Base-by-base conservation (phyloP, 2,888 invertebrate species). In the Polydrusus pterygomalis region DNA sequence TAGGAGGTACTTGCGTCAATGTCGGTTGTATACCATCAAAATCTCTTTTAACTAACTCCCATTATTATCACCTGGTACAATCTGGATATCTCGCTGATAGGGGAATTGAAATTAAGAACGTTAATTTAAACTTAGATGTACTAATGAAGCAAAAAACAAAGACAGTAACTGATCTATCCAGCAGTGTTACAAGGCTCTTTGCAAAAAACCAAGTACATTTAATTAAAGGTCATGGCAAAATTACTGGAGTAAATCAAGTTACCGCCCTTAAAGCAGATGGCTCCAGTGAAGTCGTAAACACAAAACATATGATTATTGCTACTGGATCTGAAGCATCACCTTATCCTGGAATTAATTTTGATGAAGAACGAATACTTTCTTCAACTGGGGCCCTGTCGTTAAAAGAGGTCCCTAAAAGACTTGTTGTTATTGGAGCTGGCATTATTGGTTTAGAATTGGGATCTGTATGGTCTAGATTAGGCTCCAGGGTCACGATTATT, bases 1-100 rank as follows among this genome's bases (percentile, higher is more conserved):
- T 99, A 20, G 99, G 99, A 69, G 99, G 99, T 77, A 99, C 99
- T 25, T 99, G 99, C 87, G 90, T 99, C 13, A 99, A 99, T 89
- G 98, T 99, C 63, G 99, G 99, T 64, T 99, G 99, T 87, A 99
- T 99, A 86, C 99, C 99, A 43, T 99, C 99, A 0, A 99, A 99
- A 89, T 94, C 97, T 0, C 89, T 99, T 17, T 91, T 99, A 18
- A 97, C 98, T 88, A 98, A 98, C 88, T 97, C 98, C 0, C 96
- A 98, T 87, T 92, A 95, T 82, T 98, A 97, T 89, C 95, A 99
- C 89, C 91, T 96, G 95, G 98, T 98, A 0, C 93, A 93, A 83
- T 92, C 93, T 78, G 96, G 96, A 79, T 97, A 98, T 86, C 91
- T 99, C 79, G 91, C 93, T 74, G 90, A 90, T 76, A 90, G 98